phyloP scores from a whole-genome alignment of 2,888 invertebrate genomes.

The Globia sparganii region DNA sequence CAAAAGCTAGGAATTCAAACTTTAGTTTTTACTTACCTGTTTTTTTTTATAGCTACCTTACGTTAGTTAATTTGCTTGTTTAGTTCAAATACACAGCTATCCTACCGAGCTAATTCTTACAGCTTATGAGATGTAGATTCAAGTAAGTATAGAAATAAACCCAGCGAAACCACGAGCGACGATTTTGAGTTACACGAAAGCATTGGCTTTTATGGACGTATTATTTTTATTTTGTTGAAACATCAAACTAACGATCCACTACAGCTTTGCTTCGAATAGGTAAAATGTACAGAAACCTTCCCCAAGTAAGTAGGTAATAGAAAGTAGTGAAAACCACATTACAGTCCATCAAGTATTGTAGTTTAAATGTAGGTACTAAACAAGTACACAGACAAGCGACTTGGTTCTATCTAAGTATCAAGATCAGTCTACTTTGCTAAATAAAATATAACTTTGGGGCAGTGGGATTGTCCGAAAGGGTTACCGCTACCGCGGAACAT shows the following conservation, averaged over 20 bases:
- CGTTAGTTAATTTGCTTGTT: not conserved
- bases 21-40: constrained; percentile 16
- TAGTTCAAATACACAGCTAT: not conserved
- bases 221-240: not conserved
- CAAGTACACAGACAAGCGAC: not conserved
- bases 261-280: not conserved
- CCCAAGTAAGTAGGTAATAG: not conserved
- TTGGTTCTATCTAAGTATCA: not conserved
- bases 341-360: not conserved
- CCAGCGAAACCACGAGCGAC: not conserved
- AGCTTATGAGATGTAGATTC: not conserved
- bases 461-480: too few species aligned
- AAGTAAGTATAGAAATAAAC: not conserved
- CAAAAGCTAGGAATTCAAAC: constrained; percentile 38
- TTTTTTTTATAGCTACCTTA: not conserved
- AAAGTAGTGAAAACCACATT: not conserved
- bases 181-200: not conserved
- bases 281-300: not conserved
- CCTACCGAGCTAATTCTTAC: not conserved
- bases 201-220: not conserved
- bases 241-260: not conserved
- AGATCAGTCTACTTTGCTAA: not conserved
- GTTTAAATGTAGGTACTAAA: not conserved
- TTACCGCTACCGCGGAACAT: too few species aligned
- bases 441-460: not conserved